Base-by-base conservation (phyloP, 2,888 invertebrate genomes). In the Cistogaster globosa region DNA sequence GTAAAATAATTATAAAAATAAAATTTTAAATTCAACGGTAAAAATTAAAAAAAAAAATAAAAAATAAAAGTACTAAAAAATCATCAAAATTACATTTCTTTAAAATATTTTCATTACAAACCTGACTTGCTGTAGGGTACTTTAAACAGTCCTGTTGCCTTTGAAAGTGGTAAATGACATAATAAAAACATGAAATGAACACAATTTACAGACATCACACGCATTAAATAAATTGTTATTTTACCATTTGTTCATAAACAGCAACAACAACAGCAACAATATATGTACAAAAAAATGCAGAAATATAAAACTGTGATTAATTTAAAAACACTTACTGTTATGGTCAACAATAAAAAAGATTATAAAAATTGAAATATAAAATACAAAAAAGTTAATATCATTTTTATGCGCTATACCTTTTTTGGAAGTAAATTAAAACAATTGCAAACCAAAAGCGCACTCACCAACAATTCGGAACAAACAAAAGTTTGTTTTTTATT, bases 291-390 rank as follows among this genome's bases (percentile, higher is more conserved):
- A 63, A 65, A 36, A 55, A 63, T 75, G 74, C 38, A 26, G 63
- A 26, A 36, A 75, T 53, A 60, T 51, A 51, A 80, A 71, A 65
- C 36, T 38, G 71, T 67, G 38, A 72, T 80, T 72, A 72, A 80
- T 72, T 80, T 60, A 51, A 57, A 76, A 80, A 75, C 74, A 62
- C 51, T 67, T 74, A 53, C 81, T n/a, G 45, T 53, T 74, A 53
- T 81, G 81, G 81, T 38, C 36, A 68, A 62, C 68, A 68, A 81
- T 75, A 81, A 81, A 81, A 62, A 65, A 57, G 20, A 65, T 74
- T 53, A 22, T 38, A 38, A n/a, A 51, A 32, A 32, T 0, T 51
- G 18, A 51, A 51, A 51, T 51, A n/a, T 8, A 18, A 32, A 32
- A 32, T 5, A 32, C 48, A 2, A 65, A 18, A 4, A 65, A 65